A percentile compares a stretch with the other conserved stretches of the same genome.
These are phyloP conservation scores for Parotocinclus haroldoi DNA, from an alignment of 2,797 vertebrate species.

Conservation along the genomic window DNA sequence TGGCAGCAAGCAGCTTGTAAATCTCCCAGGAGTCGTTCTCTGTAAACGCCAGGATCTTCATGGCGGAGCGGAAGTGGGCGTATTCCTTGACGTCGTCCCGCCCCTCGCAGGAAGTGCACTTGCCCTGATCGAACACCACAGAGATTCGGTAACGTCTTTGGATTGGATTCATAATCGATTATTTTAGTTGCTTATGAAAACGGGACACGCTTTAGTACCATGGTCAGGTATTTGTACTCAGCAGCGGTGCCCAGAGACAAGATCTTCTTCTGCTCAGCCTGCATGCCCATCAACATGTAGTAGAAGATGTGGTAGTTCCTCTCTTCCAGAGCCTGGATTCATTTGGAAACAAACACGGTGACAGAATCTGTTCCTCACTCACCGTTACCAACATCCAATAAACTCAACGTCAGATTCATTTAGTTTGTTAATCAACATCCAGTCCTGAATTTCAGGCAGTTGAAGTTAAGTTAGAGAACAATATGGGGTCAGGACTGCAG, in stretches of 20 bases:
- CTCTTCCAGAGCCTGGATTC: conserved; percentile 79
- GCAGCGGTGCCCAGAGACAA: conserved; percentile 81
- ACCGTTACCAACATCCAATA: too few species aligned
- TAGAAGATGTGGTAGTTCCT: conserved; percentile 98
- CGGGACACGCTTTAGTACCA: conserved; percentile 58
- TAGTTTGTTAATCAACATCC: too few species aligned
- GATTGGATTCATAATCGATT: too few species aligned
- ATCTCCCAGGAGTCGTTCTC: conserved; percentile 89
- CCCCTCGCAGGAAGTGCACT: conserved; percentile 84
- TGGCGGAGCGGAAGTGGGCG: conserved; percentile 83
- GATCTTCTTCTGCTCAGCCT: conserved; percentile 83
- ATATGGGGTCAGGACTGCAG: too few species aligned
- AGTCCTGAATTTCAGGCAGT: too few species aligned
- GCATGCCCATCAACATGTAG: conserved; percentile 91
- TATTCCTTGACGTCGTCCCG: conserved; percentile 84
- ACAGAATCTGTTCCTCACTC: too few species aligned
- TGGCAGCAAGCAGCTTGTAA: conserved; percentile 85
- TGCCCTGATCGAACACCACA: conserved; percentile 70
- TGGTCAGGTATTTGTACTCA: conserved; percentile 88
- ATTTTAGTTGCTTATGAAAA: too few species aligned
- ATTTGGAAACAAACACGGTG: too few species aligned
- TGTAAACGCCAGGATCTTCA: conserved; percentile 93
- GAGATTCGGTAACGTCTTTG: background rate
- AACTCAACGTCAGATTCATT: too few species aligned
- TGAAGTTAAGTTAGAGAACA: too few species aligned